Evolutionary conservation across 2,797 vertebrate genomes (phyloP).

Genomic region (Acipenser oxyrinchus): DNA sequence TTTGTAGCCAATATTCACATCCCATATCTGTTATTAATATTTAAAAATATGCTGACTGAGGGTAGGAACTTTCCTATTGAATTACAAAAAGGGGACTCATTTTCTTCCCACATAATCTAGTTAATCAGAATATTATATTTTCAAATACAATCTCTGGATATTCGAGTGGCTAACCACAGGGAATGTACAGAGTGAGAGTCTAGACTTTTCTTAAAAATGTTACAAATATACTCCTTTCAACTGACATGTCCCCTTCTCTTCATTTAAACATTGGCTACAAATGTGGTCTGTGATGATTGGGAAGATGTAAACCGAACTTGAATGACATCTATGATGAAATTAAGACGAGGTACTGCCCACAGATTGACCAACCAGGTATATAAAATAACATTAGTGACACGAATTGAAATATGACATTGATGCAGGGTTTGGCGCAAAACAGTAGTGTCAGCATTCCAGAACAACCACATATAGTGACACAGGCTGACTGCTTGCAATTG

Average conservation of each 20-base stretch:
- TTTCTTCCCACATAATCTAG: too few relatives aligned
- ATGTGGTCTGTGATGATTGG: constrained; percentile 7
- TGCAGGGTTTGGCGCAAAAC: constrained; percentile 22
- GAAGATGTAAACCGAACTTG: neutral
- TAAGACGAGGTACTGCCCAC: constrained; percentile 20
- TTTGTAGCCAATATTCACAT: too few relatives aligned
- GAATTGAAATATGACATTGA: constrained; percentile 24
- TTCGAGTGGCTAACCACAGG: neutral
- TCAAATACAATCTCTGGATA: too few relatives aligned
- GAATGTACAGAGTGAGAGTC: neutral
- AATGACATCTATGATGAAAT: too few relatives aligned
- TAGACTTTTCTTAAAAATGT: neutral
- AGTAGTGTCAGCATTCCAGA: neutral
- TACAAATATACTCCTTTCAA: neutral
- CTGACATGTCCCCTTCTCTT: neutral
- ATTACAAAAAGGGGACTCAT: too few relatives aligned
- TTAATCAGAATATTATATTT: too few relatives aligned
- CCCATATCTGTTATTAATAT: too few relatives aligned
- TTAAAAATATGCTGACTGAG: too few relatives aligned
- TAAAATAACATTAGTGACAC: constrained; percentile 27
- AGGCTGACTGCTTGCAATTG: neutral
- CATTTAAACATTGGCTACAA: neutral
- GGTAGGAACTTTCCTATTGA: too few relatives aligned
- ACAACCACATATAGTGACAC: neutral
- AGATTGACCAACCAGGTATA: constrained; percentile 35